A percentile compares a stretch with the other conserved stretches of the same genome.
Conservation (phyloP, 2,113 vertebrate genomes). For the Bambusicola thoracicus region DNA sequence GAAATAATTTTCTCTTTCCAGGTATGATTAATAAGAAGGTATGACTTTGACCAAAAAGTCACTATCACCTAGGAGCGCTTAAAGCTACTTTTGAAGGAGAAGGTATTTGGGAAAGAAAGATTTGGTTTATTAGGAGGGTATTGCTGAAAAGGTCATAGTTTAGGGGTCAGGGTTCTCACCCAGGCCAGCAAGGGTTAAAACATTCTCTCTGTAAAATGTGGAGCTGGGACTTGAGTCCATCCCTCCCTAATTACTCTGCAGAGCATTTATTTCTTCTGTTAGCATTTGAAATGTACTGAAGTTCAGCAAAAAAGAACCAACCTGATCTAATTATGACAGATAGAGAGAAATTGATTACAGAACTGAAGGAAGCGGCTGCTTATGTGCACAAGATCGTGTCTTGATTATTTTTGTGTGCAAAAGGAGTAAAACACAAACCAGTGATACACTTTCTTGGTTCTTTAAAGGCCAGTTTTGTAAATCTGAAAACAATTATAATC, state of each 20-base stretch:
- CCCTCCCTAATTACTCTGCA: neutral
- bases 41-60: neutral
- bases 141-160: slow-evolving; percentile 1
- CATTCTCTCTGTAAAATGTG: neutral
- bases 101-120: neutral
- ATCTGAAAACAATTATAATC: slow-evolving; percentile 64
- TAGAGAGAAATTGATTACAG: slow-evolving; percentile 20
- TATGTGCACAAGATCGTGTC: neutral
- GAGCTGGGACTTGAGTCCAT: neutral
- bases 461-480: slow-evolving; percentile 17
- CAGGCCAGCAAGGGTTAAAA: neutral
- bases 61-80: neutral
- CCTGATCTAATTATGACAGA: neutral
- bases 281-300: neutral
- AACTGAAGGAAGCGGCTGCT: neutral
- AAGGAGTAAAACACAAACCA: neutral
- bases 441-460: neutral
- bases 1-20: neutral
- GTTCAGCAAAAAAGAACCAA: neutral
- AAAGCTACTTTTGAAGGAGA: neutral
- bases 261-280: neutral
- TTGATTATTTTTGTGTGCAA: slow-evolving; percentile 14
- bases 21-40: neutral
- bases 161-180: neutral
- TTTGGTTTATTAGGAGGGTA: neutral